phyloP scores from a whole-genome alignment of 2,888 invertebrate species.

The Periphyllus acericola region DNA sequence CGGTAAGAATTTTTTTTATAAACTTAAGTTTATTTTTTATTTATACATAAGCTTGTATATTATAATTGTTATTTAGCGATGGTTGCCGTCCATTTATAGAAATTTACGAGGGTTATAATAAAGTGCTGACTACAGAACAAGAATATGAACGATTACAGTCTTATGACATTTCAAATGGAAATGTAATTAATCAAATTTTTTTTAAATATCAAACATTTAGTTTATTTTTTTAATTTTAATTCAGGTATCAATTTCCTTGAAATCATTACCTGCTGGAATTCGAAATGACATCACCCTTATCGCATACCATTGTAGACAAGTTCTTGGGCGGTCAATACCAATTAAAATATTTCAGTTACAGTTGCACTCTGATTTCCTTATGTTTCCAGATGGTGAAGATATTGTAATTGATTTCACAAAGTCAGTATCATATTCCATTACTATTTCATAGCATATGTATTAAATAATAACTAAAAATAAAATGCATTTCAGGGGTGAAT shows the following conservation, averaged over 20 bases:
- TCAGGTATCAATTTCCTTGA: constrained; percentile 68
- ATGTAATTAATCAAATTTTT: constrained; percentile 68
- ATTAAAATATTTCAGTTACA: constrained; percentile 89
- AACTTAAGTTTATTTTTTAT: background rate
- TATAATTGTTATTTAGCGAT: constrained; percentile 72
- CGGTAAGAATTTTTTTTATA: constrained; percentile 70
- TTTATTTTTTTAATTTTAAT: background rate
- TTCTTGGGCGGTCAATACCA: constrained; percentile 81
- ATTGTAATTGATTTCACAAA: constrained; percentile 52
- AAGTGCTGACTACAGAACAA: constrained; percentile 82
- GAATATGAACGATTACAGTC: constrained; percentile 90
- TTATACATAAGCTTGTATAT: background rate
- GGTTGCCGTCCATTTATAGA: constrained; percentile 95
- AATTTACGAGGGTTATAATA: constrained; percentile 86
- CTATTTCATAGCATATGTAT: background rate
- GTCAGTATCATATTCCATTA: constrained; percentile 30
- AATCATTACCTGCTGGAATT: constrained; percentile 70
- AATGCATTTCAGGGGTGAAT: constrained; percentile 72
- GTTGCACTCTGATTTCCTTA: constrained; percentile 88
- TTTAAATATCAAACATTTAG: background rate
- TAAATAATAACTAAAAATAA: background rate
- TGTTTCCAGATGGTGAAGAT: constrained; percentile 59
- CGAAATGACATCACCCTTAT: constrained; percentile 82
- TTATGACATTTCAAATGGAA: constrained; percentile 77
- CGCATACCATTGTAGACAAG: constrained; percentile 87